These are phyloP conservation scores for Limenitis camilla DNA, from an alignment of 2,888 invertebrate genomes.

Conservation along the genomic window DNA sequence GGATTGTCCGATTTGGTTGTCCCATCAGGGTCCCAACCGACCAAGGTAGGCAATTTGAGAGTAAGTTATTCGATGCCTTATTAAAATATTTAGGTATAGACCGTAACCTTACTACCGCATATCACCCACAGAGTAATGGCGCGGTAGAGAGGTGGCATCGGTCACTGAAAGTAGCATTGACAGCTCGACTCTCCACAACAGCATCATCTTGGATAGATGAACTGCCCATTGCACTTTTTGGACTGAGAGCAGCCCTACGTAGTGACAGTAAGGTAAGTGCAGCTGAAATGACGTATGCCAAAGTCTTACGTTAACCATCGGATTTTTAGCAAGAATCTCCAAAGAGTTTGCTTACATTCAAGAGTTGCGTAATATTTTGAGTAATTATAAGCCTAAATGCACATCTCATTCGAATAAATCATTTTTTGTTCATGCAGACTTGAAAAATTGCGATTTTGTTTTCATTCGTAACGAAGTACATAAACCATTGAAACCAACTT, in stretches of 20 bases:
- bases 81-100: slow-evolving; percentile 20
- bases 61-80: background rate
- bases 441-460: background rate
- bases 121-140: slow-evolving; percentile 25
- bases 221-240: slow-evolving; percentile 18
- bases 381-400: background rate
- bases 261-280: slow-evolving; percentile 19
- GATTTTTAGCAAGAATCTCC: slow-evolving; percentile 10
- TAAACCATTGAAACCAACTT: no score
- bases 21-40: slow-evolving; percentile 21
- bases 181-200: slow-evolving; percentile 2
- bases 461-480: slow-evolving; percentile 7
- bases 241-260: slow-evolving; percentile 17
- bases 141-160: slow-evolving; percentile 26
- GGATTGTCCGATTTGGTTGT: slow-evolving; percentile 24
- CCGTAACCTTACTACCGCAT: slow-evolving; percentile 17
- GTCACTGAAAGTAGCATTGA: slow-evolving; percentile 21
- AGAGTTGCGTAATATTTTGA: background rate
- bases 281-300: slow-evolving; percentile 18
- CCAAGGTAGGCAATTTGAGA: slow-evolving; percentile 20
- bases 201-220: slow-evolving; percentile 14
- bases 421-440: no score
- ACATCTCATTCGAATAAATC: background rate
- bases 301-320: slow-evolving; percentile 16
- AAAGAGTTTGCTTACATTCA: no score